These are phyloP conservation scores for Dromaius novaehollandiae DNA, from an alignment of 2,113 vertebrate species.

Conservation along the genomic window DNA sequence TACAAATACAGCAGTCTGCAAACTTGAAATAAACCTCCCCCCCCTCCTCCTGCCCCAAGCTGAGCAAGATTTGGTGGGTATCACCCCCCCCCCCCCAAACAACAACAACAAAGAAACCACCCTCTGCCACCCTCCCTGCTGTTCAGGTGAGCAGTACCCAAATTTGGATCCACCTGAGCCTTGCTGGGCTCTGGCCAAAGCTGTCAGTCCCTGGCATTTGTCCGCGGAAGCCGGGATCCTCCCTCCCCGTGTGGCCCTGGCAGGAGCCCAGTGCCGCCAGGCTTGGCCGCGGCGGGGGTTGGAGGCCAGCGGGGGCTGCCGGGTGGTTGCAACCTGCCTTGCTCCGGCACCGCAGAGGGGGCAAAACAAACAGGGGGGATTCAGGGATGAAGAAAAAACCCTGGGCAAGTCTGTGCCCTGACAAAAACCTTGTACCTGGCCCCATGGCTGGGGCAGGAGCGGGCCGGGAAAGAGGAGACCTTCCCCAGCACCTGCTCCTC, in stretches of 20 bases:
- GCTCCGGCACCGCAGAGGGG: accelerated
- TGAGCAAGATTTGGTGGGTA: accelerated
- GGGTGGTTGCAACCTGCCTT: not conserved
- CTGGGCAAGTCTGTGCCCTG: accelerated
- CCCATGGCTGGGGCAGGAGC: not conserved
- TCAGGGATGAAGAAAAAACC: not conserved
- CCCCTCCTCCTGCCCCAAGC: not conserved
- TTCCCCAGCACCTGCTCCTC: no score
- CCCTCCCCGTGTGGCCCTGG: accelerated
- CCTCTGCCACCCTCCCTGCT: not conserved
- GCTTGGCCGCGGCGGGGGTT: accelerated
- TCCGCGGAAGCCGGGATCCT: not conserved
- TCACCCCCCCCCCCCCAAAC: not conserved
- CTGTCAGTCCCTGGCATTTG: no score
- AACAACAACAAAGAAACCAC: no score
- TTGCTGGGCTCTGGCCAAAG: not conserved
- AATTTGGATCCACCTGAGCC: not conserved
- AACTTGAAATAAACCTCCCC: not conserved
- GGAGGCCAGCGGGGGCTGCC: not conserved
- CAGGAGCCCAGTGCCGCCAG: accelerated
- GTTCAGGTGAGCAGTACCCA: not conserved
- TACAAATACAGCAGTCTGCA: accelerated
- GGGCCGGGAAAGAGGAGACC: not conserved
- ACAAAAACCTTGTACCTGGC: not conserved
- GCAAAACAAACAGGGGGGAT: not conserved